These are phyloP conservation scores for Pan paniscus DNA, from an alignment of 2,113 vertebrate genomes.

Conservation along the genomic window DNA sequence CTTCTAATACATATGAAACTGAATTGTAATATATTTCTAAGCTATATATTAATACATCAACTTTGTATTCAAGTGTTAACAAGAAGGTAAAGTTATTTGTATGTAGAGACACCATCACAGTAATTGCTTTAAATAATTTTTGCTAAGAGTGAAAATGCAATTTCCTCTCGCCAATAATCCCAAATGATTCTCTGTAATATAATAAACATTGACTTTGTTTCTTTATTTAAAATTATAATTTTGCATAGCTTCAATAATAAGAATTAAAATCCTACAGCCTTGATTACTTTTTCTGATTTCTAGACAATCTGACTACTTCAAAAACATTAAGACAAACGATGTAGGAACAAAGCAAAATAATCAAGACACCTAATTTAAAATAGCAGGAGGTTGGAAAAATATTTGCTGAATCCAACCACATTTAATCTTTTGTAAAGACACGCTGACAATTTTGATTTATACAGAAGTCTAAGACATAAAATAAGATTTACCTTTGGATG, in stretches of 20 bases:
- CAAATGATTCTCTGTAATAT: neutral
- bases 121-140: neutral
- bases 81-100: neutral
- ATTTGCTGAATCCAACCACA: neutral
- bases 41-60: neutral
- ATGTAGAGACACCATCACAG: neutral
- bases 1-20: neutral
- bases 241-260: neutral
- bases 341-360: neutral
- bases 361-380: conserved; percentile 10
- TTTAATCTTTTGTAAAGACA: neutral
- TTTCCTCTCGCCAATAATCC: neutral
- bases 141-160: neutral
- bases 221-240: conserved; percentile 29
- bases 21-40: neutral
- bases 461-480: neutral
- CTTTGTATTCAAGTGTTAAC: neutral
- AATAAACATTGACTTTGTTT: neutral
- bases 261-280: neutral
- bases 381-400: neutral
- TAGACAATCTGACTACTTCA: conserved; percentile 6
- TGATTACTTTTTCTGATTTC: conserved; percentile 1
- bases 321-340: conserved; percentile 31
- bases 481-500: neutral
- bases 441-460: neutral